Conservation (phyloP, 2,888 invertebrate species). For the Cephus rjabovi region DNA sequence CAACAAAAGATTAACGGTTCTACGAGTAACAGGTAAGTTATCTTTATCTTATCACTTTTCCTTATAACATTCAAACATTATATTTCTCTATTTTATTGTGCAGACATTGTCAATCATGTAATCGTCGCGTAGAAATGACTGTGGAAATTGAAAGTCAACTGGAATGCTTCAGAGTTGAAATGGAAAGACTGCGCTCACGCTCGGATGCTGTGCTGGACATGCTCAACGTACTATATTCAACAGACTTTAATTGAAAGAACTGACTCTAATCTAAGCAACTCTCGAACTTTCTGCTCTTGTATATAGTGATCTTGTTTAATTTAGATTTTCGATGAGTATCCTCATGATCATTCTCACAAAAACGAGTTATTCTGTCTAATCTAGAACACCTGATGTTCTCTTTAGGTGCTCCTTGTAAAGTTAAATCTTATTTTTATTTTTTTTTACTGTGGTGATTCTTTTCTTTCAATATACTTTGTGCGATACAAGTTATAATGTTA, state of each 20-base stretch:
- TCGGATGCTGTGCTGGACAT: conserved; percentile 52
- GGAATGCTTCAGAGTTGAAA: conserved; percentile 49
- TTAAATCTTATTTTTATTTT: not conserved
- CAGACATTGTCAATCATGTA: conserved; percentile 48
- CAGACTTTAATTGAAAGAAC: conserved; percentile 21
- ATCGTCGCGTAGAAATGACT: conserved; percentile 28
- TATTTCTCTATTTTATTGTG: not conserved
- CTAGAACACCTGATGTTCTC: not conserved
- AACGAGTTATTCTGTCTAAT: not conserved
- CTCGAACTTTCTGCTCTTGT: not conserved
- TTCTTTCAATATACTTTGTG: not conserved
- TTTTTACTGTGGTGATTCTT: not conserved
- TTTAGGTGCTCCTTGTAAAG: not conserved
- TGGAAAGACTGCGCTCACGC: conserved; percentile 52
- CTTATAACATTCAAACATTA: not conserved
- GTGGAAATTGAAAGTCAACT: conserved; percentile 48
- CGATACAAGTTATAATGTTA: not conserved
- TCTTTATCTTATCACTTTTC: not conserved
- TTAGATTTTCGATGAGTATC: not conserved
- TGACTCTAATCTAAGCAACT: not conserved
- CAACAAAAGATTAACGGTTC: not conserved
- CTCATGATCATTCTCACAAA: not conserved
- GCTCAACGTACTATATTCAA: conserved; percentile 44
- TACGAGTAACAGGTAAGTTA: not conserved
- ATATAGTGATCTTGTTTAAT: not conserved